Conservation (phyloP, 1,140 invertebrate genomes). For the Pomacea maculata region DNA sequence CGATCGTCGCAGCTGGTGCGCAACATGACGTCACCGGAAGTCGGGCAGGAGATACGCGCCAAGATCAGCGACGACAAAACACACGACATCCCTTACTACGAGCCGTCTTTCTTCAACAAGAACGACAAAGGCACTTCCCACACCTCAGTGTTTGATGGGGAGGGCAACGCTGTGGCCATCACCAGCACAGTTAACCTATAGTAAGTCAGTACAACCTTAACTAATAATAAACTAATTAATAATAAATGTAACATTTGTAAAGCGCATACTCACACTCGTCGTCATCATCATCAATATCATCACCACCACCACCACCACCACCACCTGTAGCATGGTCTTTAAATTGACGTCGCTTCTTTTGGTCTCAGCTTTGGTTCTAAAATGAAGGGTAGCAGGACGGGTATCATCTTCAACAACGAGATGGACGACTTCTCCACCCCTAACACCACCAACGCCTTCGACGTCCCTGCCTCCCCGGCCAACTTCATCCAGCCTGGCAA, state of each 20-base stretch:
- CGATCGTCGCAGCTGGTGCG: constrained; percentile 67
- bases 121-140: constrained; percentile 81
- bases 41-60: constrained; percentile 71
- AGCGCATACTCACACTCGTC: neutral
- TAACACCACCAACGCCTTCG: constrained; percentile 77
- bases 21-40: constrained; percentile 75
- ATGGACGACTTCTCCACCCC: constrained; percentile 96
- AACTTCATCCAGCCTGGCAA: constrained; percentile 86
- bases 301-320: constrained; percentile 64
- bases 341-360: constrained; percentile 64
- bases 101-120: constrained; percentile 37
- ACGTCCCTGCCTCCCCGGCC: constrained; percentile 69
- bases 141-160: constrained; percentile 81
- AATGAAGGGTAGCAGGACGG: constrained; percentile 74
- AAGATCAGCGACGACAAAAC: constrained; percentile 77
- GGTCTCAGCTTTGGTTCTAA: constrained; percentile 66
- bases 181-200: constrained; percentile 87
- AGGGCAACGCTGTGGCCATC: constrained; percentile 91
- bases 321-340: constrained; percentile 73
- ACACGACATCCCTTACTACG: constrained; percentile 66
- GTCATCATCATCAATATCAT: neutral
- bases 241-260: no score
- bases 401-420: constrained; percentile 91
- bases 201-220: constrained; percentile 18
- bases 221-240: no score